A percentile compares a stretch with the other conserved stretches of the same genome.
Conservation (phyloP, 2,888 invertebrate genomes). For the Peribatodes rhomboidaria region DNA sequence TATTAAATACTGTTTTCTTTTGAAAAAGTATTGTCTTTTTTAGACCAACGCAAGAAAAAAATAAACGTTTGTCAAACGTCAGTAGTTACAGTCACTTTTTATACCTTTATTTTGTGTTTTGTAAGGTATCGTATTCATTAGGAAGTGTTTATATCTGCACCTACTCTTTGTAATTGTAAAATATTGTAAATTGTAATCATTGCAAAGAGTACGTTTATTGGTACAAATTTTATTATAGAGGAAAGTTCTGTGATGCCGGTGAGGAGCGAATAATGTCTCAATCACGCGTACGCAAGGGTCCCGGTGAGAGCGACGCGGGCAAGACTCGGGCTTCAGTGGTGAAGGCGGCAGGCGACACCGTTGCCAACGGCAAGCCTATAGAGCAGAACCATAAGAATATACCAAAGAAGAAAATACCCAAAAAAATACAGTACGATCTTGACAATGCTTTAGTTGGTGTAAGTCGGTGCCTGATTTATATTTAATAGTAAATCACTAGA, state of each 20-base stretch:
- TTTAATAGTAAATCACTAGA: conserved; percentile 29
- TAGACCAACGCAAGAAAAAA: conserved; percentile 38
- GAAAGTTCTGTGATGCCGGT: conserved; percentile 41
- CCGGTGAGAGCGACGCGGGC: conserved; percentile 38
- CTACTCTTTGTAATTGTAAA: no score
- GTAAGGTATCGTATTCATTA: conserved; percentile 48
- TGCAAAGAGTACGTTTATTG: conserved; percentile 24
- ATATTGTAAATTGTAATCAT: no score
- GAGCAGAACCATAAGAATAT: conserved; percentile 53
- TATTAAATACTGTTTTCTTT: neutral
- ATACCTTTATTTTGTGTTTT: conserved; percentile 60
- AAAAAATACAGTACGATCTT: conserved; percentile 72
- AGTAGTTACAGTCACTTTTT: conserved; percentile 63
- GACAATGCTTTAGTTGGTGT: conserved; percentile 78
- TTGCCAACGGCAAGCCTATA: conserved; percentile 39
- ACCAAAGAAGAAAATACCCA: conserved; percentile 70
- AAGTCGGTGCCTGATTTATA: conserved; percentile 52
- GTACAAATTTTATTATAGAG: conserved; percentile 33
- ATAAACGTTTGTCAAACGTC: conserved; percentile 43
- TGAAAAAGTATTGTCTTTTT: conserved; percentile 21
- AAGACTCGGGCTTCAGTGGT: conserved; percentile 41
- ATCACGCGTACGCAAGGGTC: conserved; percentile 53
- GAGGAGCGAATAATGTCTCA: conserved; percentile 58
- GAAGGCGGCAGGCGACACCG: conserved; percentile 52
- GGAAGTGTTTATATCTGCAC: neutral